Percentiles rank a stretch among this genome's conserved stretches.
phyloP scores from a whole-genome alignment of 2,797 vertebrate species.

The Cheirogaleus major region DNA sequence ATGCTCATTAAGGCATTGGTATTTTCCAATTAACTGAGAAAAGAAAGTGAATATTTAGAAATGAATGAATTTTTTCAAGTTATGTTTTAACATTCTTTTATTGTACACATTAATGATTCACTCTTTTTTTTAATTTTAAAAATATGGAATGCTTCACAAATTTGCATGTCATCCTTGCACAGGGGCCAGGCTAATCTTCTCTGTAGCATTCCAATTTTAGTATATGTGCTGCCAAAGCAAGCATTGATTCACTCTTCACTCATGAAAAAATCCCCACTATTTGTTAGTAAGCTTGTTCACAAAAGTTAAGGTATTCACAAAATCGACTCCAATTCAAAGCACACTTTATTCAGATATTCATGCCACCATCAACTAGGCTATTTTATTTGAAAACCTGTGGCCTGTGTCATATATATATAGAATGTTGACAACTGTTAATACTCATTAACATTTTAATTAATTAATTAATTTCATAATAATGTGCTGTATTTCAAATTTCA shows the following conservation, averaged over 20 bases:
- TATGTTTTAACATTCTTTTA: not conserved
- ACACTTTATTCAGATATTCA: not conserved
- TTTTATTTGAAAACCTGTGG: no score
- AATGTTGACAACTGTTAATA: no score
- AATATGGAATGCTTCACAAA: no score
- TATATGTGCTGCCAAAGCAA: no score
- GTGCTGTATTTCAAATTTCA: not conserved
- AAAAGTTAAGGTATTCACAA: constrained; percentile 1
- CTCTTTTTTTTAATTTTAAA: not conserved
- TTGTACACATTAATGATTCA: not conserved
- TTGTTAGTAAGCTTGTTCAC: not conserved
- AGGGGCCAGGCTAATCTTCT: no score
- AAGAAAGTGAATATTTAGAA: not conserved
- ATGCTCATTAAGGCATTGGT: not conserved
- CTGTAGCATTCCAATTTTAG: no score
- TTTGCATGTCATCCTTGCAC: no score
- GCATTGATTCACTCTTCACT: not conserved
- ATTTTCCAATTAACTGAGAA: not conserved
- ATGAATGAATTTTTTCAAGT: not conserved
- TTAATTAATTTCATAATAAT: no score
- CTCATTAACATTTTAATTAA: no score
- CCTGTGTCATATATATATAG: no score
- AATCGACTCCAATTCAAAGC: not conserved
- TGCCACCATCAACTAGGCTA: not conserved
- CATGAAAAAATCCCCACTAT: not conserved